Base-by-base conservation (phyloP, 2,888 invertebrate species). In the Diaprepes abbreviatus region DNA sequence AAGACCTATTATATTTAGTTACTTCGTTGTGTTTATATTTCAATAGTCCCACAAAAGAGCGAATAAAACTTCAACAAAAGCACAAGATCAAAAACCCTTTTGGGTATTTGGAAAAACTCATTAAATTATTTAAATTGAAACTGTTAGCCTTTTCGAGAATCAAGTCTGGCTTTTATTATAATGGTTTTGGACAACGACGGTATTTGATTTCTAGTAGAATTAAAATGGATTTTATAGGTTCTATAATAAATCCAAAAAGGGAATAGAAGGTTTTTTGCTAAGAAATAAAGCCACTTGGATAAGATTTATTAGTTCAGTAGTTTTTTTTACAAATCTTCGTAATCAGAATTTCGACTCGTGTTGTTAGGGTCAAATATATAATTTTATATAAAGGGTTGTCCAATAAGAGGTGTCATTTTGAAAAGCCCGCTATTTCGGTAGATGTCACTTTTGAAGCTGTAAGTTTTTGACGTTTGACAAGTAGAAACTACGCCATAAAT, bases 91-190 rank as follows among this genome's bases (percentile, higher is more conserved):
- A 73, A 78, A 80, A 79, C 79, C 80, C 78, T 79, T 79, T 79
- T 76, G 78, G 78, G 71, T 78, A 72, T 75, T 73, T 77, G 76
- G 78, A 77, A 79, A 79, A 80, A 77, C 80, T 80, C 80, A 80
- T 81, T 80, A 81, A 80, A 81, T 80, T 80, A 80, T 81, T 81
- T 76, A 80, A 81, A 81, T 81, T 76, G 72, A 74, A 68, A 57
- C 33, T 68, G 62, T 55, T 57, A 55, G 62, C 28, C 62, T 48
- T 62, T 67, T 68, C 57, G 28, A 28, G 28, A 50, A 50, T 50
- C 14, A 50, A 50, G 28, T 12, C 14, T 12, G 7, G 1, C 28
- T 28, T 50, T 50, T 50, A 7, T 12, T n/a, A 50, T 50, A 24
- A 28, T 50, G 48, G 48, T 24, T 48, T 48, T 6, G 24, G 5